These are phyloP conservation scores for Numenius arquata DNA, from an alignment of 2,113 vertebrate genomes.

Conservation along the genomic window DNA sequence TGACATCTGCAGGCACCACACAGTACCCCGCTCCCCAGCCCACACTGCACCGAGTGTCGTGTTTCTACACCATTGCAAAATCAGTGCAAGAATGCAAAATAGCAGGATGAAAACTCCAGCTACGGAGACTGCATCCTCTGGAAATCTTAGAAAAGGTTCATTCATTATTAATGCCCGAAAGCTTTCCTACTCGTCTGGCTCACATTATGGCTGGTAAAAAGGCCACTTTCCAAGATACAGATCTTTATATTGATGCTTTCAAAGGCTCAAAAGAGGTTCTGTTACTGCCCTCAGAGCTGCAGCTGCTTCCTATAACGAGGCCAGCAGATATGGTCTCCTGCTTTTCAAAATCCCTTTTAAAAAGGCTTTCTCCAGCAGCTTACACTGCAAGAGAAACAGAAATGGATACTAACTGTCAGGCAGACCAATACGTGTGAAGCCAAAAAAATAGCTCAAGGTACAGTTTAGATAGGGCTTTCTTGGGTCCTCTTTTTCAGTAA, in stretches of 20 bases:
- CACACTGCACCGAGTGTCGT: background rate
- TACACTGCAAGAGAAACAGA: background rate
- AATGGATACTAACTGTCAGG: background rate
- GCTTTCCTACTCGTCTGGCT: constrained; percentile 36
- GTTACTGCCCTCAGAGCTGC: constrained; percentile 26
- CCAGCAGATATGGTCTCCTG: background rate
- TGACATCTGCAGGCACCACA: background rate
- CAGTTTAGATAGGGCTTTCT: background rate
- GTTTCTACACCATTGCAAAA: constrained; percentile 2
- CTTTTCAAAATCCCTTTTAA: background rate
- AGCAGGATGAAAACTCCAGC: constrained; percentile 1
- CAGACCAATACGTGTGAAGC: background rate
- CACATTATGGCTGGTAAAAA: constrained; percentile 46
- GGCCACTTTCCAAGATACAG: constrained; percentile 51
- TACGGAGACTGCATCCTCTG: background rate
- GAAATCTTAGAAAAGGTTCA: constrained; percentile 42
- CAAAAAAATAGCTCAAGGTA: background rate
- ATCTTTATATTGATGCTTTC: constrained; percentile 64
- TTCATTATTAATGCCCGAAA: constrained; percentile 61
- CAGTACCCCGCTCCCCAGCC: background rate
- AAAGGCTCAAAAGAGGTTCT: constrained; percentile 38
- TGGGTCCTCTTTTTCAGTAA: background rate
- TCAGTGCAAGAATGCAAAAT: constrained; percentile 7
- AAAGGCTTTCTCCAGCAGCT: background rate
- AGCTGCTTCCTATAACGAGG: constrained; percentile 15